Evolutionary conservation across 2,888 invertebrate species (phyloP), one percentile per base, ranked within the genome.

Genomic region (Eumerus sabulonum): DNA sequence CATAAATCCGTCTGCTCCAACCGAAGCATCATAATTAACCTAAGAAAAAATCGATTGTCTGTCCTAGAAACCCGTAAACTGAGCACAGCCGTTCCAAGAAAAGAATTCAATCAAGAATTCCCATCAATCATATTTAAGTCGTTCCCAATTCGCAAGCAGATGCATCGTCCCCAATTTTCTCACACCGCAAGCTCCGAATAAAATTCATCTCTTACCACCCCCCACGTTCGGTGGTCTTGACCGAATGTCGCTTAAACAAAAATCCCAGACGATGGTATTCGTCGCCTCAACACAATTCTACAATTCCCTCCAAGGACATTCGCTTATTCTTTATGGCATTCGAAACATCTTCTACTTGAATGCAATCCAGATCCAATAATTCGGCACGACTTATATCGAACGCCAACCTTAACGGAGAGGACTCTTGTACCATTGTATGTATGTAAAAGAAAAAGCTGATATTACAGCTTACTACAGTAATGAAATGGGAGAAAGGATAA

Each of bases 341-440:
- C 56, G 57, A 40, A 47, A 68, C 74, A 57, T 74, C 56, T 68
- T 63, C 51, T 48, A 56, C 50, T 74, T 68, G 74, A 74, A 68
- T 57, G 68, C 68, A 68, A 68, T 74, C 74, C 68, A 68, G 63
- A 68, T 63, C 68, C 74, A 68, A 74, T 68, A 74, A 68, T 74
- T 74, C 74, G 62, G 57, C 45, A 56, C 68, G 57, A 68, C 68
- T 68, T 74, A 71, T 74, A 62, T 74, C 57, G 56, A 62, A 50
- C 38, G 56, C 60, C 54, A 56, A 64, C 57, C 7, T 2, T 27
- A 27, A 27, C 3, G 27, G 27, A 2, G 7, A 27, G 27, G 27
- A 27, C 27, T 7, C 27, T 27, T 27, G 7, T 27, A 27, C 7
- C 27, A n/a, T n/a, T 13, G 18, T 5, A 27, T 5, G 42, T 0